Evolutionary conservation across 35 echinoderm and acorn worm genomes (phyloP).

Genomic region (Holothuria glaberrima): DNA sequence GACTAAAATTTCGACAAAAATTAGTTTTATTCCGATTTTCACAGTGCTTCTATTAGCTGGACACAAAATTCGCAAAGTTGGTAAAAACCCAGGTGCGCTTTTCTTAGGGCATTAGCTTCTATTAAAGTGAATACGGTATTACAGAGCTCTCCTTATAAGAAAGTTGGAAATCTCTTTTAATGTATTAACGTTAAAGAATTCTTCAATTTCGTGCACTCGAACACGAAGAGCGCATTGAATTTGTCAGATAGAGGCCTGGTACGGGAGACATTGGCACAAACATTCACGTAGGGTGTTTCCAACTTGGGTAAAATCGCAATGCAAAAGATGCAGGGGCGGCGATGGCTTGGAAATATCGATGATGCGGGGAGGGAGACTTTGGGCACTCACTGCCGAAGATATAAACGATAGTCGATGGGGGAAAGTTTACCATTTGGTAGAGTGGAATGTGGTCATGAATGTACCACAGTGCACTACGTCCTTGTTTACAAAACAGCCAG

Average conservation of each 20-base stretch:
- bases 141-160: background rate
- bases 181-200: slow-evolving; percentile 9
- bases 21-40: background rate
- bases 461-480: background rate
- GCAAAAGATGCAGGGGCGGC: background rate
- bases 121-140: background rate
- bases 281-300: slow-evolving; percentile 6
- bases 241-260: background rate
- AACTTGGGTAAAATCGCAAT: background rate
- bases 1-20: background rate
- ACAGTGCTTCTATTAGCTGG: background rate
- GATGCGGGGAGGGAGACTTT: background rate
- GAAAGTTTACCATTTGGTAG: background rate
- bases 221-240: background rate
- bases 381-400: slow-evolving; percentile 6
- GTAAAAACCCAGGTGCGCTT: background rate
- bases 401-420: slow-evolving; percentile 23
- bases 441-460: background rate
- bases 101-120: background rate
- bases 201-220: background rate
- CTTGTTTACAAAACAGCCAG: slow-evolving; percentile 30
- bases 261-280: background rate
- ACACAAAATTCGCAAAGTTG: background rate
- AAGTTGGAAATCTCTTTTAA: background rate
- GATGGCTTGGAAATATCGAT: background rate